phyloP scores from a whole-genome alignment of 23 tunicate species.

The Ascidia mentula region DNA sequence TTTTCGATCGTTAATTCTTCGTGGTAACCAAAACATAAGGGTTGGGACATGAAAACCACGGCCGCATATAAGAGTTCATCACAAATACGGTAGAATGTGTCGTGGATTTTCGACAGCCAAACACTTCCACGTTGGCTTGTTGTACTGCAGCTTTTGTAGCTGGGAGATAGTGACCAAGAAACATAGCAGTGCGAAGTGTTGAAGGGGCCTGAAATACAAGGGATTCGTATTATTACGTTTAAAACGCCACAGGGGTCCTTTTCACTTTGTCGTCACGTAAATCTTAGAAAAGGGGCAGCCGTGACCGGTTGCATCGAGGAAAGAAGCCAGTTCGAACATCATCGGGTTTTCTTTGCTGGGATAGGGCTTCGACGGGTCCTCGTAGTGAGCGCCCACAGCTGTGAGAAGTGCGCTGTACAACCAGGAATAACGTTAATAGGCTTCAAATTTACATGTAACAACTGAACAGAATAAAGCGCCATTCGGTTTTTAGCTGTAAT shows the following conservation, averaged over 20 bases:
- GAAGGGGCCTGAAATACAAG: constrained; percentile 50
- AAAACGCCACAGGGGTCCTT: neutral
- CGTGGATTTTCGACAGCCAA: too few species aligned
- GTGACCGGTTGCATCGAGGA: constrained; percentile 78
- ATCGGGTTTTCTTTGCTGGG: constrained; percentile 91
- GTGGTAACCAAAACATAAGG: neutral
- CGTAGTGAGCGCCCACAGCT: constrained; percentile 79
- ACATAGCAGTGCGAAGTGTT: constrained; percentile 66
- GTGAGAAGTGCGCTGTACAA: constrained; percentile 76
- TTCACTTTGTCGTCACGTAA: constrained; percentile 85
- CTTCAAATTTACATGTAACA: too few species aligned
- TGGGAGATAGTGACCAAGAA: constrained; percentile 72
- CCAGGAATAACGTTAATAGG: too few species aligned
- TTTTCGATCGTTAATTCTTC: too few species aligned
- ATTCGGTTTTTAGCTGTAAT: too few species aligned
- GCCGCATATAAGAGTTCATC: too few species aligned
- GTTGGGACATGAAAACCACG: neutral
- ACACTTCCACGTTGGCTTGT: constrained; percentile 81
- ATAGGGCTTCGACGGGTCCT: constrained; percentile 79
- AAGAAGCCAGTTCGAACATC: constrained; percentile 69
- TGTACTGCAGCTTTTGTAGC: constrained; percentile 82
- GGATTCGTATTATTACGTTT: neutral
- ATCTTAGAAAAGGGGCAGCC: constrained; percentile 80
- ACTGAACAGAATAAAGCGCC: too few species aligned
- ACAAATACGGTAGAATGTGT: too few species aligned